Evolutionary conservation across 1,140 invertebrate genomes (phyloP).

Genomic region (Drosophila cardini): DNA sequence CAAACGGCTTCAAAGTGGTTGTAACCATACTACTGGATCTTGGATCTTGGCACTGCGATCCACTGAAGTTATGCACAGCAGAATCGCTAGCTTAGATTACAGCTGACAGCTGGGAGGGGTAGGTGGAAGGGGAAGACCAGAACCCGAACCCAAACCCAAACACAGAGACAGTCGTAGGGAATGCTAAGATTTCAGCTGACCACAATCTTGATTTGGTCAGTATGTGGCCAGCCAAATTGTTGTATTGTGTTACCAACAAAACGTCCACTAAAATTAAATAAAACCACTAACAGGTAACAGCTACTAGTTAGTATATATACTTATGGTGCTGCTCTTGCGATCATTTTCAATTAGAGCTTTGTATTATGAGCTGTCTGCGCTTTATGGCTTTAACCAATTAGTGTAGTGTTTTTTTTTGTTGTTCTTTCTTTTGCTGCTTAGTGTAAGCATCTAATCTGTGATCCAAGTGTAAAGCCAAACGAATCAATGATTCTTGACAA

Average conservation of each 20-base stretch:
- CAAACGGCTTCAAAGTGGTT: constrained; percentile 8
- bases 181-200: too few relatives aligned
- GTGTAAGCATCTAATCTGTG: constrained; percentile 28
- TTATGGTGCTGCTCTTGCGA: constrained; percentile 31
- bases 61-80: constrained; percentile 68
- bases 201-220: too few relatives aligned
- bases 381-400: constrained; percentile 20
- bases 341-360: constrained; percentile 71
- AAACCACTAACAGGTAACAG: constrained; percentile 19
- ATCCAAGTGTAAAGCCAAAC: constrained; percentile 52
- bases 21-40: constrained; percentile 18
- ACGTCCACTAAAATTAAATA: constrained; percentile 69
- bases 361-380: constrained; percentile 44
- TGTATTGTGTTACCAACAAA: constrained; percentile 59
- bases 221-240: too few relatives aligned
- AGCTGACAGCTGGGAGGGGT: constrained; percentile 56
- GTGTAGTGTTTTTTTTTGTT: background rate
- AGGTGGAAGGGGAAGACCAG: constrained; percentile 28
- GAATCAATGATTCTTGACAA: constrained; percentile 52
- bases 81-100: constrained; percentile 80
- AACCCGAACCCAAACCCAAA: constrained; percentile 42
- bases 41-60: background rate
- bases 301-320: background rate
- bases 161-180: constrained; percentile 10
- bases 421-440: background rate